Evolutionary conservation across 2,888 invertebrate species (phyloP).

Genomic region (Gastrophysa polygoni): DNA sequence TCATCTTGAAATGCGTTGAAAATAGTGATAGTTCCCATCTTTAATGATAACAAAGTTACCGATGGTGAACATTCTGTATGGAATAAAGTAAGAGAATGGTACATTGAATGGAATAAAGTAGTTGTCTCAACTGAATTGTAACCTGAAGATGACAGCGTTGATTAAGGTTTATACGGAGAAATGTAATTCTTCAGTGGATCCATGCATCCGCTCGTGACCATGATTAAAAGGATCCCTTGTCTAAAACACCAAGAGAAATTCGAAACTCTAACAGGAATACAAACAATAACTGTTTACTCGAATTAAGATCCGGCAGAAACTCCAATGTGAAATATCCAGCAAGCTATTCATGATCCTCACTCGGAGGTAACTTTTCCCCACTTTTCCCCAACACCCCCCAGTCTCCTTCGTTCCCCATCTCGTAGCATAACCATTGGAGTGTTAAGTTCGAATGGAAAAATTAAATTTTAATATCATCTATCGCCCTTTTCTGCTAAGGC

Average conservation of each 20-base stretch:
- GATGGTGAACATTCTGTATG: too few species aligned
- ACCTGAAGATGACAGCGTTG: too few species aligned
- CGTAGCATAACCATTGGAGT: conserved; percentile 33
- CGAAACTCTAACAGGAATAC: neutral
- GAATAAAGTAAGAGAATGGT: too few species aligned
- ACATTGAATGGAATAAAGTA: too few species aligned
- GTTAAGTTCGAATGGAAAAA: conserved; percentile 42
- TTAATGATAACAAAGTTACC: too few species aligned
- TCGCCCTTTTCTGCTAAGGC: conserved; percentile 37
- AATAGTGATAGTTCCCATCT: too few species aligned
- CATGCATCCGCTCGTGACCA: neutral
- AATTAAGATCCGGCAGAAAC: neutral
- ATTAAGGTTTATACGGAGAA: neutral
- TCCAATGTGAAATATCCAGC: neutral
- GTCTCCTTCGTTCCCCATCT: neutral
- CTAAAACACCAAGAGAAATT: neutral
- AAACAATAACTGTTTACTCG: neutral
- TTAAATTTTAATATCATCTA: conserved; percentile 53
- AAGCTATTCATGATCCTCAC: neutral
- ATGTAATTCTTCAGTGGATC: neutral
- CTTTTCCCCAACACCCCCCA: neutral
- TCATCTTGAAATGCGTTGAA: too few species aligned
- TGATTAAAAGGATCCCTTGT: neutral
- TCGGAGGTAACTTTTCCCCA: neutral
- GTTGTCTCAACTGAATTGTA: too few species aligned